These are phyloP conservation scores for Lasioglossum zephyrum DNA, from an alignment of 2,888 invertebrate genomes.

Conservation along the genomic window DNA sequence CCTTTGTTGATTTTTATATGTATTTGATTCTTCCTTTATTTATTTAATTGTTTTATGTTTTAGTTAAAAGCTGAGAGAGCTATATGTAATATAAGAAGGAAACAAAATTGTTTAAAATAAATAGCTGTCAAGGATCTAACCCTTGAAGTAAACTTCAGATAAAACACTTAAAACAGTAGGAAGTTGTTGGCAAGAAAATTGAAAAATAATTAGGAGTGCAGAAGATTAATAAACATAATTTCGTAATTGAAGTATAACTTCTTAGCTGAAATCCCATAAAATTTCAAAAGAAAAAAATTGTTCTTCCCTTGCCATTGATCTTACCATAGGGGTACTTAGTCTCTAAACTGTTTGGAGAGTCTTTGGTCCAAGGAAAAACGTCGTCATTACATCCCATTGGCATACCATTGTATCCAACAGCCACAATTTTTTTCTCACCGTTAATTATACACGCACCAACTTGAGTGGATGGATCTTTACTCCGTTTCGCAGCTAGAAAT, in stretches of 20 bases:
- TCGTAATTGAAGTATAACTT: neutral
- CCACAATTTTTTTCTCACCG: constrained; percentile 93
- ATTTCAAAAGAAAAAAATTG: neutral
- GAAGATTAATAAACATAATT: neutral
- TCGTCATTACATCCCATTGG: constrained; percentile 96
- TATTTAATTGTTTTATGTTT: too few species aligned
- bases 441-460: constrained; percentile 98
- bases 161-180: too few species aligned
- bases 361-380: constrained; percentile 94
- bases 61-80: too few species aligned
- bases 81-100: too few species aligned
- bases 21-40: too few species aligned
- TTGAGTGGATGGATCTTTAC: constrained; percentile 97
- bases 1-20: too few species aligned
- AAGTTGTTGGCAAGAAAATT: too few species aligned
- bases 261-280: neutral
- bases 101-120: too few species aligned
- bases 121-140: too few species aligned
- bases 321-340: constrained; percentile 95
- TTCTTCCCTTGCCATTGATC: constrained; percentile 49
- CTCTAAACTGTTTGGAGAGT: constrained; percentile 86
- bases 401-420: constrained; percentile 99
- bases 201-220: too few species aligned
- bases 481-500: constrained; percentile 94
- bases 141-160: too few species aligned